Percentiles rank a stretch among this genome's conserved stretches.
Evolutionary conservation across 2,113 vertebrate genomes (phyloP).

Genomic region (human): GRCh38 chr7:12311001-12311500

Average conservation of each 20-base stretch:
- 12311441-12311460: no score
- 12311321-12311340: background rate
- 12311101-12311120: background rate
- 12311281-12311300: background rate
- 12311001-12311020: no score
- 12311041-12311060: background rate
- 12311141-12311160: background rate
- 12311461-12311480: no score
- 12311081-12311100: background rate
- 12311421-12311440: no score
- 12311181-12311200: background rate
- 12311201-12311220: background rate
- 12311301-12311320: background rate
- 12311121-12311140: background rate
- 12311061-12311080: background rate
- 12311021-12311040: no score
- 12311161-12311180: background rate
- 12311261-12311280: background rate
- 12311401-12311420: no score
- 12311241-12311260: background rate
- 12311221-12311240: background rate
- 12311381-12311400: background rate
- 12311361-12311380: conserved; percentile 42
- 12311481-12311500: no score
- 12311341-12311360: conserved; percentile 9